Base-by-base conservation (phyloP, 2,888 invertebrate genomes). In the Exephanes ischioxanthus region DNA sequence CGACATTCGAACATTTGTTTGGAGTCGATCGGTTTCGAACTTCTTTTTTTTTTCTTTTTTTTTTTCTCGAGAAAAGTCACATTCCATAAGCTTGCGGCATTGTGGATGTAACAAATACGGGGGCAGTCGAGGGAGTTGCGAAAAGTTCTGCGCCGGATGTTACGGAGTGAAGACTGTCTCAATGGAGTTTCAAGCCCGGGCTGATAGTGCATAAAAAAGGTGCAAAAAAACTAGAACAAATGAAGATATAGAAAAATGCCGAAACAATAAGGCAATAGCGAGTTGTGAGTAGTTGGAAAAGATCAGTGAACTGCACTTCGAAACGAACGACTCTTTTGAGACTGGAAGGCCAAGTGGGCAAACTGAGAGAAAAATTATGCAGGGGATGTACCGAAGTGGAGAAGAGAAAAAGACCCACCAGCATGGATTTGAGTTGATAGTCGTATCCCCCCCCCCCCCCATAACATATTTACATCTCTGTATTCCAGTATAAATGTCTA, bases 121-220 rank as follows among this genome's bases (percentile, higher is more conserved):
- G 48, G 30, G 19, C 63, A 51, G 63, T 48, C 19, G 63, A 63
- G 48, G 19, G 37, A 58, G 16, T 48, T 2, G 33, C 26, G 48
- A 66, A 75, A 63, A 75, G 63, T 75, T 75, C 19, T 7, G 4
- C 53, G 53, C 53, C 33, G n/a, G 9, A 55, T 58, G 58, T 33
- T 45, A 41, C 41, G 45, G 26, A 9, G 41, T 45, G 16, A 45
- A 11, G 45, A 61, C 26, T 41, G 26, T 61, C 26, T 30, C 73
- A 61, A 73, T 73, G 58, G 61, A 61, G 58, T 58, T 61, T 58
- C 4, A 4, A 61, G 61, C 3, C 26, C 7, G 37, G 41, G 45
- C 41, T 1, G n/a, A 16, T 61, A 26, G n/a, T 45, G 30, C 45
- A 14, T 26, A 3, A 4, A 26, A 11, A 58, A 0, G n/a, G n/a